Evolutionary conservation across 2,113 vertebrate genomes (phyloP).

Genomic region (Macquaria australasica): DNA sequence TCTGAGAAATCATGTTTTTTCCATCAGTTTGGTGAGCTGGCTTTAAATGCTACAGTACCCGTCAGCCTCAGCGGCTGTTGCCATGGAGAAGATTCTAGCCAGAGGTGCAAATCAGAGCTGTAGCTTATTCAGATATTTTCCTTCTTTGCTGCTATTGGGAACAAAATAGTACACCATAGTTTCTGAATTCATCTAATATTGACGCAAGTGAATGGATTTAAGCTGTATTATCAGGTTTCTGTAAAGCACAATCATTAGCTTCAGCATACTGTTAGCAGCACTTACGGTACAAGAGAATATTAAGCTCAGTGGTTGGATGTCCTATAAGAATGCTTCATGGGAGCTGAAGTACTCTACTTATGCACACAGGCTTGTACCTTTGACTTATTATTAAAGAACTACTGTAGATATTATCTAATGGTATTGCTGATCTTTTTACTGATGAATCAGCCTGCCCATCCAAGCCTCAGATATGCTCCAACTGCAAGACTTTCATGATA

Average conservation of each 20-base stretch:
- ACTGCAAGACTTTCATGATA: background rate
- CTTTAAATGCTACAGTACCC: background rate
- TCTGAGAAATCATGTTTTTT: background rate
- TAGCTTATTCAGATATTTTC: background rate
- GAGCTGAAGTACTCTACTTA: background rate
- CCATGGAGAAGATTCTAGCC: slow-evolving; percentile 7
- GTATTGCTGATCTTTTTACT: background rate
- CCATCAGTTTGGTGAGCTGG: background rate
- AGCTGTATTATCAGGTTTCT: background rate
- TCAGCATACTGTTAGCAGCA: background rate
- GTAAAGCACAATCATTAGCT: background rate
- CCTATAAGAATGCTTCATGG: background rate
- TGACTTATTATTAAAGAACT: background rate
- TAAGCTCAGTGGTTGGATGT: background rate
- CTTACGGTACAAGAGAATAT: background rate
- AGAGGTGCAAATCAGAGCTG: background rate
- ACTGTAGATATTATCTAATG: background rate
- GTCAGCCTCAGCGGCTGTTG: slow-evolving; percentile 8
- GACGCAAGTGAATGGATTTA: background rate
- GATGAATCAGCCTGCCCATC: background rate
- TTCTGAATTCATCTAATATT: background rate
- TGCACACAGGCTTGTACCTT: background rate
- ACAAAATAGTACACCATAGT: background rate
- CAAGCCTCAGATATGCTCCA: background rate
- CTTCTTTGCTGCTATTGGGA: slow-evolving; percentile 2